Conservation (phyloP, 2,113 vertebrate species). For the Osmerus mordax region DNA sequence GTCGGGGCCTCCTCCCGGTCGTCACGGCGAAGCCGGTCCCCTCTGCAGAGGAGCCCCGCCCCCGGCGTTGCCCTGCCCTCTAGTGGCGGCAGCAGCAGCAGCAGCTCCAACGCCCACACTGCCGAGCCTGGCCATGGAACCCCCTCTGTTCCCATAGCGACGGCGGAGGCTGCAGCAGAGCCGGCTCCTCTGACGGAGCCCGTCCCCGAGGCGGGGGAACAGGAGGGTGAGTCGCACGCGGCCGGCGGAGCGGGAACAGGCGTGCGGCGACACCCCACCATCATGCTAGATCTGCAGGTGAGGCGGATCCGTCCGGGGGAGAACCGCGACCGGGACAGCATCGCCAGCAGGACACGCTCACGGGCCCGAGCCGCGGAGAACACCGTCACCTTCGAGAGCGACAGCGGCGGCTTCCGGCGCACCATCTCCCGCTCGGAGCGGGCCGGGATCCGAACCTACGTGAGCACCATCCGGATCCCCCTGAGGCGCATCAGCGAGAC, state of each 20-base stretch:
- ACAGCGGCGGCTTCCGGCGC: slow-evolving; percentile 85
- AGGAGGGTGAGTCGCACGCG: slow-evolving; percentile 70
- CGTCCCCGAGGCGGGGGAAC: slow-evolving; percentile 68
- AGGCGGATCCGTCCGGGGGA: slow-evolving; percentile 88
- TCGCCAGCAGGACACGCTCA: slow-evolving; percentile 89
- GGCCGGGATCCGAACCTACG: slow-evolving; percentile 87
- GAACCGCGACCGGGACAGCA: slow-evolving; percentile 86
- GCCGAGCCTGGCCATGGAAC: slow-evolving; percentile 49
- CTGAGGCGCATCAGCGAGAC: slow-evolving; percentile 86
- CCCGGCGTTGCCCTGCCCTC: slow-evolving; percentile 39
- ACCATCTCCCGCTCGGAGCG: slow-evolving; percentile 87
- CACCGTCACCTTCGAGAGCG: slow-evolving; percentile 86
- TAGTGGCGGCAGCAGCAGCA: slow-evolving; percentile 30
- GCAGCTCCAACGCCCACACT: slow-evolving; percentile 28
- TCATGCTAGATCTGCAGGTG: slow-evolving; percentile 91
- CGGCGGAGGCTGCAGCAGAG: slow-evolving; percentile 55
- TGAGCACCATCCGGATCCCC: slow-evolving; percentile 90
- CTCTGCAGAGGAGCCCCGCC: slow-evolving; percentile 68
- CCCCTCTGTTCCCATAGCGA: slow-evolving; percentile 61
- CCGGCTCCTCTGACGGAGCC: slow-evolving; percentile 60
- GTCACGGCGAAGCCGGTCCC: slow-evolving; percentile 84
- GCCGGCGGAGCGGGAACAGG: slow-evolving; percentile 64
- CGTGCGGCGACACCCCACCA: slow-evolving; percentile 82
- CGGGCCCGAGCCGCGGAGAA: slow-evolving; percentile 84
- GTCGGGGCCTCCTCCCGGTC: slow-evolving; percentile 72